Percentiles rank a stretch among this genome's conserved stretches.
Evolutionary conservation across 2,888 invertebrate genomes (phyloP).

Genomic region (Conchocele bisecta): DNA sequence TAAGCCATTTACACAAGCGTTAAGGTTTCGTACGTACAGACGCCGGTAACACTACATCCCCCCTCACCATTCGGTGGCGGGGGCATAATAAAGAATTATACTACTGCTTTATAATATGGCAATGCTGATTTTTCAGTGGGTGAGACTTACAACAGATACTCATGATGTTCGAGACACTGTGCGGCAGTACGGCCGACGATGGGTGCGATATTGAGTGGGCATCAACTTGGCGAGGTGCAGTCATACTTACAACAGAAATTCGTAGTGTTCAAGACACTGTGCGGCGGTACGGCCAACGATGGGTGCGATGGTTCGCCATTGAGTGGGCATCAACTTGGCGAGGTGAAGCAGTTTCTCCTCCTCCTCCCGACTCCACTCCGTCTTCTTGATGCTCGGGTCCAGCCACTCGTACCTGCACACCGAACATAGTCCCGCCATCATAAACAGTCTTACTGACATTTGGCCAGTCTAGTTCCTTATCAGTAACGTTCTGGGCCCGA

Average conservation of each 20-base stretch:
- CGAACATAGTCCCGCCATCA: too few species aligned
- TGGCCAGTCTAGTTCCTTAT: too few species aligned
- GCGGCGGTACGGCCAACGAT: constrained; percentile 99
- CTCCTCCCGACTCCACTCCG: constrained; percentile 99
- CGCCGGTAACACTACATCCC: too few species aligned
- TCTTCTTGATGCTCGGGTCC: constrained; percentile 99
- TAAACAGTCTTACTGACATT: too few species aligned
- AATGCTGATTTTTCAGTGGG: too few species aligned
- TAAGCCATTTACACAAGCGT: too few species aligned
- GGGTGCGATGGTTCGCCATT: constrained; percentile 99
- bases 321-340: constrained; percentile 99
- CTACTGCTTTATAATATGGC: too few species aligned
- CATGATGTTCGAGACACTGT: constrained; percentile 98
- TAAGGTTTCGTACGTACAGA: too few species aligned
- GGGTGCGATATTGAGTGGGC: constrained; percentile 99
- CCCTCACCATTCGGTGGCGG: too few species aligned
- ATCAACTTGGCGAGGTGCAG: constrained; percentile 98
- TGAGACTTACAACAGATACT: constrained; percentile 93
- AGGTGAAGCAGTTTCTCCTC: constrained; percentile 98
- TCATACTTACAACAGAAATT: constrained; percentile 92
- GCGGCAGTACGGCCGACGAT: constrained; percentile 99
- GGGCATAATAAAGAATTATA: too few species aligned
- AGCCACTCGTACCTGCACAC: constrained; percentile 93
- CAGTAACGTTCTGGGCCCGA: too few species aligned
- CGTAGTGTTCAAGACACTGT: constrained; percentile 98